Evolutionary conservation across 2,113 vertebrate species (phyloP).

Genomic region (Vulpes vulpes): DNA sequence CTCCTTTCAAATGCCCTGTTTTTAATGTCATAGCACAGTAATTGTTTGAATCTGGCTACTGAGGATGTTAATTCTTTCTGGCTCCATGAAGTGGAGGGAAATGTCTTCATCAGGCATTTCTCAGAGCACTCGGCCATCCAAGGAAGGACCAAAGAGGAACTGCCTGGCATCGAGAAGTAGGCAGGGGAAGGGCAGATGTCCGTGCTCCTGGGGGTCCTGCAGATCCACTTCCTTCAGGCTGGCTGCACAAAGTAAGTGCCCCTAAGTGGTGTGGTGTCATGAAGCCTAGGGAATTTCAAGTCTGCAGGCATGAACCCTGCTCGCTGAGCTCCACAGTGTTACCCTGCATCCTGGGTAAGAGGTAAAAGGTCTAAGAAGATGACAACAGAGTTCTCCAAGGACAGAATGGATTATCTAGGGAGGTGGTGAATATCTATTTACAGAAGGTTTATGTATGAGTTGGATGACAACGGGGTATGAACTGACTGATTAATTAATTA

Average conservation of each 20-base stretch:
- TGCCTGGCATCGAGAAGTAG: background rate
- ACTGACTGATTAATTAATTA: background rate
- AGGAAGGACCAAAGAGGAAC: background rate
- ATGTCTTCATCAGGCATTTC: no score
- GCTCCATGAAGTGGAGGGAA: background rate
- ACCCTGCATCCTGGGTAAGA: background rate
- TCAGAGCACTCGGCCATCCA: accelerated
- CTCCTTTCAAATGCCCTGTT: background rate
- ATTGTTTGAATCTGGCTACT: background rate
- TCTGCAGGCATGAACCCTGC: background rate
- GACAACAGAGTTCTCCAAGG: background rate
- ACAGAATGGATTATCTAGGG: background rate
- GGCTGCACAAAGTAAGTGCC: accelerated
- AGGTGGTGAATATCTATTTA: background rate
- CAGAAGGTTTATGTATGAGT: background rate
- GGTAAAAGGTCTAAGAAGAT: accelerated
- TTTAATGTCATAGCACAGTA: background rate
- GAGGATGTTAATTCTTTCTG: background rate
- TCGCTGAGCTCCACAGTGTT: background rate
- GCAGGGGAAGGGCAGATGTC: accelerated
- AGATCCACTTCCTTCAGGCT: accelerated
- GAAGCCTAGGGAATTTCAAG: background rate
- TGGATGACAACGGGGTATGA: background rate
- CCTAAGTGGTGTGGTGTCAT: background rate
- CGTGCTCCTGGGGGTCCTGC: background rate